Evolutionary conservation across 2,797 vertebrate species (phyloP).

Genomic region (Hirundo rustica): DNA sequence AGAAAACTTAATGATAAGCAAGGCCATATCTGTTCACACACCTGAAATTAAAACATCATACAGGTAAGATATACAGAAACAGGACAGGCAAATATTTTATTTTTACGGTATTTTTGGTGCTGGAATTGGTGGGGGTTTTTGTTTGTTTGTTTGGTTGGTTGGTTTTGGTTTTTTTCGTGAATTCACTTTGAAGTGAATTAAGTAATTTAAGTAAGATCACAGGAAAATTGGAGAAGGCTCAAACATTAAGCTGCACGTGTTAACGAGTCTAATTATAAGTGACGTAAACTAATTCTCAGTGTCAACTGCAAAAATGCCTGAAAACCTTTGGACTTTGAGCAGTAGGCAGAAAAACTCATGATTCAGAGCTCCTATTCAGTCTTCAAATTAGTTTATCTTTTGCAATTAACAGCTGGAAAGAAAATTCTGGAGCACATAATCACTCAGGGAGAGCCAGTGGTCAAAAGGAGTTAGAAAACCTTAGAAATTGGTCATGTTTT

Average conservation of each 20-base stretch:
- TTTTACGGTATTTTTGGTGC: not conserved
- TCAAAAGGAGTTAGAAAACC: not conserved
- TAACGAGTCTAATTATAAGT: not conserved
- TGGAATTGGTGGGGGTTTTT: rapidly evolving
- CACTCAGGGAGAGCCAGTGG: not conserved
- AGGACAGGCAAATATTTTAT: not conserved
- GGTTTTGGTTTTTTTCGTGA: not conserved
- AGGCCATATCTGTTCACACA: not conserved
- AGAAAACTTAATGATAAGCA: not conserved
- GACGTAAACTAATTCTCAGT: not conserved
- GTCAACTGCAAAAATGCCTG: not conserved
- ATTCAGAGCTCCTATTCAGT: not conserved
- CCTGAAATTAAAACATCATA: not conserved
- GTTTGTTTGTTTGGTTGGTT: not conserved
- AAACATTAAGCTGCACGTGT: not conserved
- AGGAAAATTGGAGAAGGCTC: not conserved
- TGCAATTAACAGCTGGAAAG: not conserved
- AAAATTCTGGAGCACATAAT: not conserved
- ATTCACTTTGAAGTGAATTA: not conserved
- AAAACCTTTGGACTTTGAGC: not conserved
- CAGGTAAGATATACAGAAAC: not conserved
- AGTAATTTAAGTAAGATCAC: not conserved
- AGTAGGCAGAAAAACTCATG: not conserved
- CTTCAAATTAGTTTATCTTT: not conserved
- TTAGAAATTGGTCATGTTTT: not conserved